A percentile compares a stretch with the other conserved stretches of the same genome.
Evolutionary conservation across 35 echinoderm and acorn worm genomes (phyloP).

Genomic region (Eucidaris tribuloides): DNA sequence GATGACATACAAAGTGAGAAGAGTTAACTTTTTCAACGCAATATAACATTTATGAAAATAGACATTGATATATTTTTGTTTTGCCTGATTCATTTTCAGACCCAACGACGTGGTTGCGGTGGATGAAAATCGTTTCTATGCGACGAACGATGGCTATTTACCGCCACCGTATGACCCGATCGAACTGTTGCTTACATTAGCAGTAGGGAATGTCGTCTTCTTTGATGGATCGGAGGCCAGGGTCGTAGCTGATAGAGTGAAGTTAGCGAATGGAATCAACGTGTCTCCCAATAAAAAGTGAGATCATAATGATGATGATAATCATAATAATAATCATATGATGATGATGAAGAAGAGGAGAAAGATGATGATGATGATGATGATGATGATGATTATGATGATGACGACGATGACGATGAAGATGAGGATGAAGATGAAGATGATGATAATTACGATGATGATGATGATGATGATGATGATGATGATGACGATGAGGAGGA

Average conservation of each 20-base stretch:
- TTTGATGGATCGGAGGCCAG: slow-evolving; percentile 50
- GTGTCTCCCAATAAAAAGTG: slow-evolving; percentile 33
- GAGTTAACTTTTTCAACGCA: too few species aligned
- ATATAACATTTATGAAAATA: too few species aligned
- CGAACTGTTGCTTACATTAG: slow-evolving; percentile 7
- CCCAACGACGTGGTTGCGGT: neutral
- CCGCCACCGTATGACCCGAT: neutral
- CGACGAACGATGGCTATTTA: neutral
- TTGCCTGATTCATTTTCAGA: neutral
- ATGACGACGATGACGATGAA: neutral
- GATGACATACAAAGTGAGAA: too few species aligned
- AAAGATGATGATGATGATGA: neutral
- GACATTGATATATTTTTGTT: neutral
- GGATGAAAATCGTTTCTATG: neutral
- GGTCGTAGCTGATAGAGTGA: slow-evolving; percentile 1
- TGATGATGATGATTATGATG: neutral
- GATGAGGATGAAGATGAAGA: neutral
- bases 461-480: too few species aligned
- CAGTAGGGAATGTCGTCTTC: slow-evolving; percentile 41
- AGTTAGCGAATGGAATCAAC: slow-evolving; percentile 12
- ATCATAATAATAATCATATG: neutral
- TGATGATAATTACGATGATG: too few species aligned
- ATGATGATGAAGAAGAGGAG: neutral
- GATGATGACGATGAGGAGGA: too few species aligned
- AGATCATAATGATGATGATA: neutral